These are phyloP conservation scores for Ranitomeya imitator DNA, from an alignment of 2,113 vertebrate genomes.

Conservation along the genomic window DNA sequence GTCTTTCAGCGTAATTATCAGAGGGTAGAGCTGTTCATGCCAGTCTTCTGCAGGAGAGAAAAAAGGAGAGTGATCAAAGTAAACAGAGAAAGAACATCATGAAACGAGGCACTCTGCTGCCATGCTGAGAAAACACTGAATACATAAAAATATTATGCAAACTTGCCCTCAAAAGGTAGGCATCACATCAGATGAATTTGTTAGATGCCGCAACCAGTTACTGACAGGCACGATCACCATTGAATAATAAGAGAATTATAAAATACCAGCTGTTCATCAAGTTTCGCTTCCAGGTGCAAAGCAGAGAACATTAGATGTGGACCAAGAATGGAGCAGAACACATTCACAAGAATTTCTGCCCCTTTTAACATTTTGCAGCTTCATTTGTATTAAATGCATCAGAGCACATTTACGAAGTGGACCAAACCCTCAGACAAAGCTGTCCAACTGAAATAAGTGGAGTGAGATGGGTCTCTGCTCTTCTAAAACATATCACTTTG, in stretches of 20 bases:
- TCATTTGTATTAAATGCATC: not conserved
- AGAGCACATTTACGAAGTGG: not conserved
- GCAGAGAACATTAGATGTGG: not conserved
- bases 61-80: slow-evolving; percentile 43
- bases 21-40: slow-evolving; percentile 85
- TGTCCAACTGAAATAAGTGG: no score
- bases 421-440: no score
- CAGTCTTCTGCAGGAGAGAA: slow-evolving; percentile 78
- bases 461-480: no score
- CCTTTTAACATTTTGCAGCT: not conserved
- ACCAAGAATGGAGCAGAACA: not conserved
- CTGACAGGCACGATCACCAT: slow-evolving; percentile 27
- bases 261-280: slow-evolving; percentile 37
- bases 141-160: slow-evolving; percentile 56
- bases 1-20: slow-evolving; percentile 86
- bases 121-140: slow-evolving; percentile 55
- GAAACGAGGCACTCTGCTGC: slow-evolving; percentile 39
- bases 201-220: slow-evolving; percentile 26
- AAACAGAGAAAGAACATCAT: slow-evolving; percentile 37
- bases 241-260: slow-evolving; percentile 26
- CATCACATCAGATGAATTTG: slow-evolving; percentile 20
- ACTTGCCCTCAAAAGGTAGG: slow-evolving; percentile 27
- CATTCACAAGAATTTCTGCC: not conserved
- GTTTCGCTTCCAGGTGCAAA: not conserved
- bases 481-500: no score